Percentiles rank a stretch among this genome's conserved stretches.
Evolutionary conservation across 1,140 invertebrate species (phyloP).

Genomic region (Augochlora pura): DNA sequence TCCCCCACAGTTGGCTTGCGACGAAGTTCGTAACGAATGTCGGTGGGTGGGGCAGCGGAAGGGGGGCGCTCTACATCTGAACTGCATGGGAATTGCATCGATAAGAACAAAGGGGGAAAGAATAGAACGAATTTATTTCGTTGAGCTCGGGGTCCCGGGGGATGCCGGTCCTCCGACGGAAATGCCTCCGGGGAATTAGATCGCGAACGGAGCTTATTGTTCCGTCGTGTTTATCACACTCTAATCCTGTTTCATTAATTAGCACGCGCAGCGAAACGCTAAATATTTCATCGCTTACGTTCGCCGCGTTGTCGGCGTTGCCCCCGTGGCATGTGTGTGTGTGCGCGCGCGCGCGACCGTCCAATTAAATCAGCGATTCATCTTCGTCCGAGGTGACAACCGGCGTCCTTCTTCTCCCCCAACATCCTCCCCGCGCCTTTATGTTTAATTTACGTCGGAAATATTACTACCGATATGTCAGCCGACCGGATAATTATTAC

Average conservation of each 20-base stretch:
- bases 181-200: background rate
- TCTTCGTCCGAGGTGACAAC: slow-evolving; percentile 28
- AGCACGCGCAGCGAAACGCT: slow-evolving; percentile 1
- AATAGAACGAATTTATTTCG: too few relatives aligned
- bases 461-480: background rate
- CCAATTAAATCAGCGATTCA: slow-evolving; percentile 44
- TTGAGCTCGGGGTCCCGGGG: too few relatives aligned
- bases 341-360: slow-evolving; percentile 1
- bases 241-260: slow-evolving; percentile 37
- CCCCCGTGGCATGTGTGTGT: too few relatives aligned
- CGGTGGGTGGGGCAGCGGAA: too few relatives aligned
- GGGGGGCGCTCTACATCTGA: too few relatives aligned
- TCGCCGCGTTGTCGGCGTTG: slow-evolving; percentile 6
- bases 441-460: slow-evolving; percentile 27
- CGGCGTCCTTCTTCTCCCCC: background rate
- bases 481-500: background rate
- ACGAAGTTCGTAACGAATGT: too few relatives aligned
- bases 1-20: too few relatives aligned
- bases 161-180: too few relatives aligned
- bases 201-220: slow-evolving; percentile 4
- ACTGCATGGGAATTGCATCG: too few relatives aligned
- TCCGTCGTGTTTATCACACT: slow-evolving; percentile 9
- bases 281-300: slow-evolving; percentile 36
- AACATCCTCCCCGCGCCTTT: background rate
- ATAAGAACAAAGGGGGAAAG: too few relatives aligned